These are phyloP conservation scores for Albula glossodonta DNA, from an alignment of 2,113 vertebrate species.

Conservation along the genomic window DNA sequence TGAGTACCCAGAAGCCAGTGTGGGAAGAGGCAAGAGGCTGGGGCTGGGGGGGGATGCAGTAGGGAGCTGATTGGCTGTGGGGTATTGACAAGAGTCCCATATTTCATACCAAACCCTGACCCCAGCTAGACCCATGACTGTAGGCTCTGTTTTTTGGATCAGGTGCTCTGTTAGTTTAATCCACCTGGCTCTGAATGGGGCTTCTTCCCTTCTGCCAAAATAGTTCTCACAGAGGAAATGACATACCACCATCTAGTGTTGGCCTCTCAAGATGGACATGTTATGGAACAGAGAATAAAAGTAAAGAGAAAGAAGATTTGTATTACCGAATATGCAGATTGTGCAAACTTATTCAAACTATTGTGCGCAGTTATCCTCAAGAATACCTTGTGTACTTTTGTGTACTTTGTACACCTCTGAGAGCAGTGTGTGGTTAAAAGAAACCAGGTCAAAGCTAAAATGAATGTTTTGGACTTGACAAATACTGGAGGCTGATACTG, in stretches of 20 bases:
- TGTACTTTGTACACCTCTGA: neutral
- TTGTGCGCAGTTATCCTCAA: neutral
- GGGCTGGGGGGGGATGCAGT: neutral
- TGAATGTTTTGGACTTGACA: neutral
- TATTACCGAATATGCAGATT: neutral
- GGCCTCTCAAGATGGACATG: neutral
- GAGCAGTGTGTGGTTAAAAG: too few species aligned
- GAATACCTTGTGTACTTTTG: neutral
- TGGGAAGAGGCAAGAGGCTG: neutral
- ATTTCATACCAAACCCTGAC: neutral
- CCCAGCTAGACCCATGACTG: neutral
- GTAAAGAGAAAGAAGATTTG: neutral
- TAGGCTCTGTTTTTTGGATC: neutral
- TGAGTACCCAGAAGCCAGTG: too few species aligned
- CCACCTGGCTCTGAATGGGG: neutral
- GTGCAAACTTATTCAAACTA: too few species aligned
- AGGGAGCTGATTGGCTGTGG: neutral
- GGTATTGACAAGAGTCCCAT: neutral
- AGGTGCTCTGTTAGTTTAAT: neutral
- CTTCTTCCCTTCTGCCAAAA: neutral
- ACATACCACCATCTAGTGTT: neutral
- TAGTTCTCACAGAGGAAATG: neutral
- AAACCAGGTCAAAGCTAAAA: neutral
- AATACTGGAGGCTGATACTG: neutral
- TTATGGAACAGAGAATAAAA: neutral